Percentiles rank a stretch among this genome's conserved stretches.
Evolutionary conservation across 1,140 invertebrate genomes (phyloP).

Genomic region (Zaprionus gabonicus): DNA sequence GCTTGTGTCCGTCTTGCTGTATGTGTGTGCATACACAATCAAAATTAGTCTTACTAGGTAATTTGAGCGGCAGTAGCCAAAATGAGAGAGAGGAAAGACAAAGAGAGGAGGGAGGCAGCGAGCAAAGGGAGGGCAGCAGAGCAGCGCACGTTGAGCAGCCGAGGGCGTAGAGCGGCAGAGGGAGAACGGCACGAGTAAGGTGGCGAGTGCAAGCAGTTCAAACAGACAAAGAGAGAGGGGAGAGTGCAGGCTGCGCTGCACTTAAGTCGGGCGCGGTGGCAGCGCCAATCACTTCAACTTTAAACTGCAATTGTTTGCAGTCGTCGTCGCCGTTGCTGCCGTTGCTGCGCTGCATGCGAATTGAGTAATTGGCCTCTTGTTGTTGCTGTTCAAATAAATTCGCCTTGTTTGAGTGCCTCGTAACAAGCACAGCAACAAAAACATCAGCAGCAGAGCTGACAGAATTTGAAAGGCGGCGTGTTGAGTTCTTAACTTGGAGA

Average conservation of each 20-base stretch:
- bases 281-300: conserved; percentile 61
- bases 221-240: conserved; percentile 4
- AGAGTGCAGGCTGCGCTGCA: background rate
- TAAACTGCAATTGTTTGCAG: conserved; percentile 71
- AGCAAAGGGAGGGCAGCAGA: too few species aligned
- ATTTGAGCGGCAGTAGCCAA: conserved; percentile 67
- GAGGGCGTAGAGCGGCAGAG: background rate
- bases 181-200: conserved; percentile 5
- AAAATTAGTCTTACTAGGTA: conserved; percentile 69
- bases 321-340: background rate
- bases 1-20: conserved; percentile 24
- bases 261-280: conserved; percentile 30
- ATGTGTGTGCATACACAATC: conserved; percentile 43
- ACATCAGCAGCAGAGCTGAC: conserved; percentile 9
- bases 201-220: background rate
- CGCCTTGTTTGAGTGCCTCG: conserved; percentile 41
- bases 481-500: conserved; percentile 13
- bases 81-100: conserved; percentile 24
- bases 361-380: conserved; percentile 61
- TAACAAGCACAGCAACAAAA: conserved; percentile 27
- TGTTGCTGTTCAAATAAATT: conserved; percentile 52
- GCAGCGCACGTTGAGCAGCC: too few species aligned
- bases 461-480: conserved; percentile 38
- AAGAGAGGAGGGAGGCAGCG: background rate
- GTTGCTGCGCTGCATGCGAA: conserved; percentile 34